Evolutionary conservation across 1,140 invertebrate genomes (phyloP).

Genomic region (Drosophila punjabiensis): DNA sequence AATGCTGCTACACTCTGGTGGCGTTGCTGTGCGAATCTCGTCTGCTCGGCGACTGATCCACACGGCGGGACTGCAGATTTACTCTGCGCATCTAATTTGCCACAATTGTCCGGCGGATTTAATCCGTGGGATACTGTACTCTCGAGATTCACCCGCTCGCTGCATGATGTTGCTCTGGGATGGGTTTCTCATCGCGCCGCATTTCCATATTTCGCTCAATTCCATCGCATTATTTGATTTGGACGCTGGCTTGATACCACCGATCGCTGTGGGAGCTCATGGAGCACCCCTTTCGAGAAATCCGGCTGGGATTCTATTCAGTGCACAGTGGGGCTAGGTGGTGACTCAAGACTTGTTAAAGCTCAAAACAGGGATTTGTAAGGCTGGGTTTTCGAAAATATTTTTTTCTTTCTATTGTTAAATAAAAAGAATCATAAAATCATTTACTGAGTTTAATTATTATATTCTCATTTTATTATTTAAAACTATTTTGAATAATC

Average conservation of each 20-base stretch:
- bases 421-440: neutral
- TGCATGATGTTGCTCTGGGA: slow-evolving; percentile 25
- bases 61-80: slow-evolving; percentile 20
- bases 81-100: slow-evolving; percentile 65
- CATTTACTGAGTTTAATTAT: neutral
- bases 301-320: slow-evolving; percentile 23
- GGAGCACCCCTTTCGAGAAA: slow-evolving; percentile 58
- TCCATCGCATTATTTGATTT: slow-evolving; percentile 74
- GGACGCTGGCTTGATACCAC: slow-evolving; percentile 51
- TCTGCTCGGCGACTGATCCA: slow-evolving; percentile 65
- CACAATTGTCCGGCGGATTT: slow-evolving; percentile 63
- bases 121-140: slow-evolving; percentile 42
- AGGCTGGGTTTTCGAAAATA: neutral
- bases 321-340: slow-evolving; percentile 46
- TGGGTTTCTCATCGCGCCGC: slow-evolving; percentile 46
- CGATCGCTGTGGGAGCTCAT: slow-evolving; percentile 40
- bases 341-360: neutral
- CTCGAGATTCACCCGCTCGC: slow-evolving; percentile 27
- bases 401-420: too few species aligned
- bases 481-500: neutral
- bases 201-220: slow-evolving; percentile 68
- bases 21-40: slow-evolving; percentile 74
- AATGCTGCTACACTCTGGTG: slow-evolving; percentile 17
- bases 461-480: neutral
- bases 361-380: neutral